Conservation (phyloP, 2,888 invertebrate genomes). For the Cephus pygmeus region DNA sequence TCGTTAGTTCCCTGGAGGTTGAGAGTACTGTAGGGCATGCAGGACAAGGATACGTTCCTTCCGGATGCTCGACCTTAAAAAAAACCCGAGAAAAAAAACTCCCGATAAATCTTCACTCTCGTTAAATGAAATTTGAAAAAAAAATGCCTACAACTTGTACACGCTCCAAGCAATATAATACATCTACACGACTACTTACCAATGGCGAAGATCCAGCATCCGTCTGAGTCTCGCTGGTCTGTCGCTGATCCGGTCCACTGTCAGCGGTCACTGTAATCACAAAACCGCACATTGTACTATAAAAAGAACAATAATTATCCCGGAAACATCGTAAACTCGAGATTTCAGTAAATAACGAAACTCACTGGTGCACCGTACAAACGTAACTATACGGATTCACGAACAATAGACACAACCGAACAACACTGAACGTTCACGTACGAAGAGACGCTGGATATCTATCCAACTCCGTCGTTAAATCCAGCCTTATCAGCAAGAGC, state of each 20-base stretch:
- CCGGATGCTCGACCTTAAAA: conserved; percentile 23
- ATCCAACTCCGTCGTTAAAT: background rate
- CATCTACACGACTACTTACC: conserved; percentile 34
- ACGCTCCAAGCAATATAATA: background rate
- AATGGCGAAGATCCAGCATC: conserved; percentile 54
- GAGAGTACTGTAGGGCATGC: conserved; percentile 51
- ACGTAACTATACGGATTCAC: background rate
- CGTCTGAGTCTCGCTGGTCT: conserved; percentile 42
- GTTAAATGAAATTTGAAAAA: background rate
- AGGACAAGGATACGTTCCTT: conserved; percentile 50
- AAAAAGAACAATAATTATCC: background rate
- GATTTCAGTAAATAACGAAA: background rate
- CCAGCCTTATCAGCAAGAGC: background rate
- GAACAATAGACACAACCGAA: background rate
- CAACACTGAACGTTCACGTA: background rate
- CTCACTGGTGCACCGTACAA: background rate
- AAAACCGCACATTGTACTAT: conserved; percentile 8
- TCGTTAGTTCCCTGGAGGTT: conserved; percentile 48
- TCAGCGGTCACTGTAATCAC: conserved; percentile 31
- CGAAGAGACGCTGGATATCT: conserved; percentile 2
- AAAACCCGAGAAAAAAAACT: background rate
- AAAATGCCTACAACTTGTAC: background rate
- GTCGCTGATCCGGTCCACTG: conserved; percentile 44
- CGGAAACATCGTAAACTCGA: background rate
- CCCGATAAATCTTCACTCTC: background rate